Conservation (phyloP, 2,113 vertebrate genomes). For the Corythoichthys intestinalis region DNA sequence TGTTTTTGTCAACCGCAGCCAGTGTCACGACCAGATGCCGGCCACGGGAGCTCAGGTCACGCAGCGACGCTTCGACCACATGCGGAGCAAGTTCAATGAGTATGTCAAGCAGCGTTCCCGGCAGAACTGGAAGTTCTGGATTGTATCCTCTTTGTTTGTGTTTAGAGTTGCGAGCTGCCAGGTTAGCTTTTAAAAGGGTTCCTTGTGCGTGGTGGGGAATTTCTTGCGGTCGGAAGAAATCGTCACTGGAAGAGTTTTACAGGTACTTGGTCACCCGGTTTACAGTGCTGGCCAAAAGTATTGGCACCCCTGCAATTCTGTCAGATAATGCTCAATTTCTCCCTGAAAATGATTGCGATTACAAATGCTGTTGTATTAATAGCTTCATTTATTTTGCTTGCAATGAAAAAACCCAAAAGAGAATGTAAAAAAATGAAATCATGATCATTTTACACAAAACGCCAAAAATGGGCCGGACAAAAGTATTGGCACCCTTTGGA, state of each 20-base stretch:
- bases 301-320: too few relatives aligned
- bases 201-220: not conserved
- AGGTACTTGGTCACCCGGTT: not conserved
- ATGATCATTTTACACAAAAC: too few relatives aligned
- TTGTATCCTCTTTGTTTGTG: constrained; percentile 83
- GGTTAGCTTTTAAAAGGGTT: not conserved
- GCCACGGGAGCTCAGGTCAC: constrained; percentile 84
- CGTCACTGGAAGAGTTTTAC: not conserved
- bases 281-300: not conserved
- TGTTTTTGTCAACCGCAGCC: constrained; percentile 62
- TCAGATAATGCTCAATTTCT: too few relatives aligned
- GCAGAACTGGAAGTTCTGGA: constrained; percentile 99
- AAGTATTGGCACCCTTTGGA: too few relatives aligned
- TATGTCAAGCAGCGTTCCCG: constrained; percentile 87
- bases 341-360: too few relatives aligned
- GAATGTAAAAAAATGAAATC: too few relatives aligned
- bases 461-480: too few relatives aligned
- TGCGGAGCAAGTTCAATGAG: constrained; percentile 85
- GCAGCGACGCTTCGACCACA: constrained; percentile 76
- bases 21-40: constrained; percentile 91
- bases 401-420: too few relatives aligned
- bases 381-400: too few relatives aligned
- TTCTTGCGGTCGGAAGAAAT: not conserved
- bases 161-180: not conserved
- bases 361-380: too few relatives aligned